Evolutionary conservation across 2,888 invertebrate species (phyloP), one percentile per base, ranked within the genome.

Genomic region (Cabera pusaria): DNA sequence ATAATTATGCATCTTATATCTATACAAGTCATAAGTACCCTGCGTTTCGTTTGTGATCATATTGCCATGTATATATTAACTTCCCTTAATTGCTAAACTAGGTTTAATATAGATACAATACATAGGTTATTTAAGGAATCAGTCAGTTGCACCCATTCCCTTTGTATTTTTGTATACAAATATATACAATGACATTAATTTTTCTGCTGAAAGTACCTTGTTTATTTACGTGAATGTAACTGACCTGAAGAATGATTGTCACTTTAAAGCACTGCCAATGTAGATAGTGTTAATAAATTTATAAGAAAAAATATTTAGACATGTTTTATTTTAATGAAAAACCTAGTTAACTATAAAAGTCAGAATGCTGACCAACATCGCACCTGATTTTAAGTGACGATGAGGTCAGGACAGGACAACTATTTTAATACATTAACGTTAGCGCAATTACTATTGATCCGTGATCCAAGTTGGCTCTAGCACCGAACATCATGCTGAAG

Each of bases 231-330:
- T 16, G 1, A 27, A 34, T 20, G 33, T 34, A 20, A 39, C 26
- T 18, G 26, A 33, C 23, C 19, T 27, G 23, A 29, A 6, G 22
- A 39, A 27, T 39, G 32, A 19, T 32, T 25, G 40, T 20, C 7
- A 28, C 34, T 32, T 20, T 24, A 56, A 43, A 71, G 63, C 85
- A 86, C 85, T 86, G 85, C 85, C 85, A 84, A 70, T 82, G 76
- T 86, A 84, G 83, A 81, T 83, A 83, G 44, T 68, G 67, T 59
- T 72, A 61, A 61, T 61, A 53, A 64, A 59, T 44, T 20, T 53
- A 49, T 56, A 56, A 49, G 52, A 19, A 36, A 56, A 56, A 57
- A 52, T 53, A 45, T 44, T 6, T n/a, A 16, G 4, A 2, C n/a
- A n/a, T 25, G n/a, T 33, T 28, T 43, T 18, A 16, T 28, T 37